Base-by-base conservation (phyloP, 2,888 invertebrate species). In the Phaonia tiefii region DNA sequence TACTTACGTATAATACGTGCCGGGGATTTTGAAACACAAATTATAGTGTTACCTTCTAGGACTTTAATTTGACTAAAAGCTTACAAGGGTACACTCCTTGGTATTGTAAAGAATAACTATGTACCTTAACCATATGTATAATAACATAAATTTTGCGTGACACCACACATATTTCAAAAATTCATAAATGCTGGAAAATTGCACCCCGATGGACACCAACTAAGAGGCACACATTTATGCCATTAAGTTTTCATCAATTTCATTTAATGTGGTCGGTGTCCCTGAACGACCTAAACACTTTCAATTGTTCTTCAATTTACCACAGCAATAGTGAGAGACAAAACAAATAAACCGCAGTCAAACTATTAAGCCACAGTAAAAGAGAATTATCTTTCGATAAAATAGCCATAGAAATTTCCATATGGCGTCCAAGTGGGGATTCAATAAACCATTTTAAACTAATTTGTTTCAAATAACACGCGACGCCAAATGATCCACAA, bases 401-500 rank as follows among this genome's bases (percentile, higher is more conserved):
- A 63, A 63, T 63, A 42, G 22, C 63, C 63, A 63, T 63, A 42
- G 63, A 63, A n/a, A n/a, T n/a, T n/a, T 60, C 37, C 22, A 54
- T 8, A 25, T 15, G 58, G 58, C 20, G 42, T 42, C 11, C 63
- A 63, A 39, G 42, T 39, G 42, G 72, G 51, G 67, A 67, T 67
- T 69, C 73, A 60, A 54, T 67, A 60, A 39, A 51, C 49, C 51
- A 73, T 67, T 60, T 63, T 78, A 67, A 39, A 42, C 31, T 51
- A 78, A 78, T 78, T 78, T 67, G 67, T 78, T 73, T 78, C 60
- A 73, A 78, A 73, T 78, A 73, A 78, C 63, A 63, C 22, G 63
- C 63, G 63, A 63, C 63, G 42, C 63, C 15, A 63, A 31, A 20
- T 51, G 67, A 73, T 42, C 67, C 66, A 54, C 51, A 67, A 78